Evolutionary conservation across 2,888 invertebrate species (phyloP).

Genomic region (Celastrina argiolus): DNA sequence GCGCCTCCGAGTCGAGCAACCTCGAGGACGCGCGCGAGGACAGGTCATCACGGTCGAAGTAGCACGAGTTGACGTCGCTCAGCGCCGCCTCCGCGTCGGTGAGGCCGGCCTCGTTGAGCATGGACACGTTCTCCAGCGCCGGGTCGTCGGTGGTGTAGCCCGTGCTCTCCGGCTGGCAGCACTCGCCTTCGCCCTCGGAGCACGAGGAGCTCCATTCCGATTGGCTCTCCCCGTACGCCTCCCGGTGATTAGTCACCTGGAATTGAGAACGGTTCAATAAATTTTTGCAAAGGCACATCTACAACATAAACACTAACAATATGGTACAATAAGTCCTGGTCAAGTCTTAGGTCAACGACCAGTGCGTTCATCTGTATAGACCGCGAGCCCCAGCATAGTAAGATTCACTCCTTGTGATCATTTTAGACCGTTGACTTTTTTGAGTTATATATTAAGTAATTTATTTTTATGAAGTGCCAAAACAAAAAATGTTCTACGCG

Average conservation of each 20-base stretch:
- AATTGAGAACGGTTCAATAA: not conserved
- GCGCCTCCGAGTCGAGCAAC: conserved; percentile 86
- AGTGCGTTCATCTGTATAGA: too few relatives aligned
- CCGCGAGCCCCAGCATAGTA: too few relatives aligned
- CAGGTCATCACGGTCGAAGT: conserved; percentile 86
- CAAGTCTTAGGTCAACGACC: too few relatives aligned
- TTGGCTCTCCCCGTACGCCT: conserved; percentile 82
- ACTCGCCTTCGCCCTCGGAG: conserved; percentile 74
- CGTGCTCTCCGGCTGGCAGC: conserved; percentile 81
- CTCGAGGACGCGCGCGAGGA: conserved; percentile 91
- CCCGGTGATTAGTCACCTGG: conserved; percentile 63
- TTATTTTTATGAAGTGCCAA: too few relatives aligned
- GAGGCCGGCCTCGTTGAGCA: conserved; percentile 90
- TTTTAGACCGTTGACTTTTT: too few relatives aligned
- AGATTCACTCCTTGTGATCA: too few relatives aligned
- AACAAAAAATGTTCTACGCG: too few relatives aligned
- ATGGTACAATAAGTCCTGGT: too few relatives aligned
- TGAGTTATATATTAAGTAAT: too few relatives aligned
- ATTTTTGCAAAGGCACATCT: too few relatives aligned
- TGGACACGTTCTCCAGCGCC: conserved; percentile 89
- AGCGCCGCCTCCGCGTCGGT: conserved; percentile 93
- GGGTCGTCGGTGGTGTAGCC: conserved; percentile 94
- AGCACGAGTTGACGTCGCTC: conserved; percentile 91
- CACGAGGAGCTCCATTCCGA: conserved; percentile 87
- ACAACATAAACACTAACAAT: too few relatives aligned